Conservation (phyloP, 2,113 vertebrate species). For the Daphoenositta chrysoptera region DNA sequence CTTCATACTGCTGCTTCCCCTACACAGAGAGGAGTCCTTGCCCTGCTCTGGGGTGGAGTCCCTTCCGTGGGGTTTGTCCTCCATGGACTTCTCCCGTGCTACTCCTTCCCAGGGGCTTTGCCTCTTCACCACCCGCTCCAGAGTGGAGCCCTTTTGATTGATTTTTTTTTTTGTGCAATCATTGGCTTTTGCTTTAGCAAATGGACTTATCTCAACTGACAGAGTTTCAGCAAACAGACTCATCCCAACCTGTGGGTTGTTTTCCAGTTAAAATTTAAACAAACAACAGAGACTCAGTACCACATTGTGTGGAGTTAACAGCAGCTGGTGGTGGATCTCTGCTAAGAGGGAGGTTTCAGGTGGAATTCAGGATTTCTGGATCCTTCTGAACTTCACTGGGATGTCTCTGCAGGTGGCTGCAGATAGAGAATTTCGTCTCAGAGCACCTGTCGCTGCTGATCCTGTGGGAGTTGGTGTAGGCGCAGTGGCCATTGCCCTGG, state of each 20-base stretch:
- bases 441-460: not conserved
- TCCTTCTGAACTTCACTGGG: not conserved
- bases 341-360: not conserved
- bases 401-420: not conserved
- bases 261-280: not conserved
- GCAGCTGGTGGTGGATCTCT: not conserved
- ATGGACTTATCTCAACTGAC: not conserved
- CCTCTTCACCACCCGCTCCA: not conserved
- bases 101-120: not conserved
- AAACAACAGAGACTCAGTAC: fast-evolving
- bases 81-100: not conserved
- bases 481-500: not conserved
- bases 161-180: not conserved
- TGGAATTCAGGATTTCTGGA: not conserved
- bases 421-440: not conserved
- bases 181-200: not conserved
- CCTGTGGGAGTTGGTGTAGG: not conserved
- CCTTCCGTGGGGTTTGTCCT: not conserved
- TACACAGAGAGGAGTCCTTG: not conserved
- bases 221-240: not conserved
- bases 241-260: not conserved
- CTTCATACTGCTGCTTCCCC: not conserved
- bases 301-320: not conserved
- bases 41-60: not conserved
- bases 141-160: not conserved